Evolutionary conservation across 1,140 invertebrate genomes (phyloP), one percentile per base, ranked within the genome.

Genomic region (Aphis craccivora): DNA sequence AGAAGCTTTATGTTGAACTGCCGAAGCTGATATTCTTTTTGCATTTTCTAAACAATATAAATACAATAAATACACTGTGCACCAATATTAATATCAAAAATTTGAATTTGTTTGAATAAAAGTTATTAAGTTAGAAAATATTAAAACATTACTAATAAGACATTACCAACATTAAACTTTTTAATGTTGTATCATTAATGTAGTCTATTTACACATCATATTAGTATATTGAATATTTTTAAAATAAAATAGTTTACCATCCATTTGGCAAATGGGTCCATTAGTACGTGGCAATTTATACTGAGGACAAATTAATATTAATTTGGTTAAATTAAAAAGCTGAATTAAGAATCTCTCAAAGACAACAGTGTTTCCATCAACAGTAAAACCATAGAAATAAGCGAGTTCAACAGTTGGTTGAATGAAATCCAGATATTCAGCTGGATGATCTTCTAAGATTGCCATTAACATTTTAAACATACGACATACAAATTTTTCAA

Each of bases 291-390:
- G 95, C 88, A 96, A 95, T 94, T 96, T 97, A 95, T 97, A 98
- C 95, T 97, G 97, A 20, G 96, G 95, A 95, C 97, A 97, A 91
- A 97, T 95, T 94, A 99, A 95, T 94, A 99, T 97, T 1, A 96
- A 96, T 95, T 98, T 99, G 51, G 99, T 97, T 93, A 99, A 96
- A 95, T 99, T 99, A 93, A 99, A 96, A 94, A 97, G 98, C 94
- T 98, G 97, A 94, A 99, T 98, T 81, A 97, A 97, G 95, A 99
- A 98, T 95, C 97, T 96, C 95, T 98, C 98, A 95, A 98, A 99
- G 45, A 97, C 95, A 53, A 97, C 96, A 94, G 96, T 95, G 95
- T 97, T 96, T 67, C 97, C 97, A 94, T 96, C 96, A 93, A 97
- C 96, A 40, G 98, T 98, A 95, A 99, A 99, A 94, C 98, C 97